phyloP scores from a whole-genome alignment of 2,888 invertebrate genomes.

The Prenolepis imparis region DNA sequence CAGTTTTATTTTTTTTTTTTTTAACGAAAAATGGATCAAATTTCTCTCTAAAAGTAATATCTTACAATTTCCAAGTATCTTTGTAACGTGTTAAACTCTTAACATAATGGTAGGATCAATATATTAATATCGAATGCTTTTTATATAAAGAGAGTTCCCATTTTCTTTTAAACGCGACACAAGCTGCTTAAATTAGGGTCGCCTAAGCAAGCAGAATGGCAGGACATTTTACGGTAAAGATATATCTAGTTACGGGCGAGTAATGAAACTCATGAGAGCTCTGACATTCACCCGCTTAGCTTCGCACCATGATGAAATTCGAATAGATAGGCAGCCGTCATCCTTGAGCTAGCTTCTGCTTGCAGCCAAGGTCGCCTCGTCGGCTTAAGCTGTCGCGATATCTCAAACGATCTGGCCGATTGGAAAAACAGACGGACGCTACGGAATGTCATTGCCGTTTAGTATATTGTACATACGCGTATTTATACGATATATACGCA shows the following conservation, averaged over 20 bases:
- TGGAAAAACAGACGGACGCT: constrained; percentile 75
- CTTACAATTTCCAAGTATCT: neutral
- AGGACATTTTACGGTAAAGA: constrained; percentile 55
- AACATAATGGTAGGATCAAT: neutral
- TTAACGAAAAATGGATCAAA: neutral
- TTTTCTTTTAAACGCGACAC: neutral
- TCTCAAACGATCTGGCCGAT: constrained; percentile 70
- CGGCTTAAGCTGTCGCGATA: constrained; percentile 59
- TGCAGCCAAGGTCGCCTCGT: constrained; percentile 69
- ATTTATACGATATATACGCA: neutral
- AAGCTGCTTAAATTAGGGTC: constrained; percentile 51
- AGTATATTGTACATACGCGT: constrained; percentile 55
- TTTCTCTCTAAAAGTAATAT: neutral
- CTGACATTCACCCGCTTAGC: constrained; percentile 78
- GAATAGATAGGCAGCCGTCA: constrained; percentile 74
- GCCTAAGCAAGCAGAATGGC: neutral
- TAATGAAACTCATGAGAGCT: constrained; percentile 58
- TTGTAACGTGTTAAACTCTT: neutral
- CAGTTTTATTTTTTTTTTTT: neutral
- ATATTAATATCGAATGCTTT: neutral
- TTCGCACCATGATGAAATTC: constrained; percentile 79
- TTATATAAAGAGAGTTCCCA: neutral
- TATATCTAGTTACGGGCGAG: constrained; percentile 68
- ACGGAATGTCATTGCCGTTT: constrained; percentile 81
- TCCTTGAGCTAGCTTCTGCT: constrained; percentile 82